Evolutionary conservation across 2,888 invertebrate genomes (phyloP).

Genomic region (Apotomis capreana): DNA sequence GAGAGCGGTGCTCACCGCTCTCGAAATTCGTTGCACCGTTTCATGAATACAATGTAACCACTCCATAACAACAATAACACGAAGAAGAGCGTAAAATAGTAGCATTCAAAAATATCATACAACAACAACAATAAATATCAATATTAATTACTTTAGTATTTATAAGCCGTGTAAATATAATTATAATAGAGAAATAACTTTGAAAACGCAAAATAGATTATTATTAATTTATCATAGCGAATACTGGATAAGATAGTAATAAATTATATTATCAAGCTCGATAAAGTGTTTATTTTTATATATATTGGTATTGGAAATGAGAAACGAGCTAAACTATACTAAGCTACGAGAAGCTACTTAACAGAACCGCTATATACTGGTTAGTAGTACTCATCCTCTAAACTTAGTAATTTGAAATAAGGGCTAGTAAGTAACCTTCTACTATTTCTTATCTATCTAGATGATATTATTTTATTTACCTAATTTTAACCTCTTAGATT

Average conservation of each 20-base stretch:
- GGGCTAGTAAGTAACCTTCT: conserved; percentile 49
- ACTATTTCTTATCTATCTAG: conserved; percentile 45
- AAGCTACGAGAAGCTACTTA: conserved; percentile 65
- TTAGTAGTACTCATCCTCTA: conserved; percentile 79
- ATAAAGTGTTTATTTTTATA: conserved; percentile 68
- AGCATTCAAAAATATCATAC: conserved; percentile 80
- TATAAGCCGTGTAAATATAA: conserved; percentile 80
- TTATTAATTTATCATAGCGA: conserved; percentile 74
- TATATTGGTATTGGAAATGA: conserved; percentile 54
- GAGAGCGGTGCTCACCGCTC: conserved; percentile 33
- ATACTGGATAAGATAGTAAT: conserved; percentile 76
- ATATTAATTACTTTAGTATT: conserved; percentile 77
- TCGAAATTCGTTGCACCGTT: conserved; percentile 48
- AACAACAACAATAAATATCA: conserved; percentile 78
- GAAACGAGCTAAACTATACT: conserved; percentile 73
- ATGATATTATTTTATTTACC: conserved; percentile 42
- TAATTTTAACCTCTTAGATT: conserved; percentile 58
- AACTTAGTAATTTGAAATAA: conserved; percentile 79
- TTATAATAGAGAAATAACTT: conserved; percentile 75
- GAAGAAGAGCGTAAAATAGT: conserved; percentile 75
- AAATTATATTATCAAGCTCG: conserved; percentile 80
- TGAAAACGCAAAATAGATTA: conserved; percentile 66
- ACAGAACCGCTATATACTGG: conserved; percentile 70
- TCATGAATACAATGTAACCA: conserved; percentile 57
- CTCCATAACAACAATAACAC: conserved; percentile 68